phyloP scores from a whole-genome alignment of 2,888 invertebrate species.

The Stenodera caucasica region DNA sequence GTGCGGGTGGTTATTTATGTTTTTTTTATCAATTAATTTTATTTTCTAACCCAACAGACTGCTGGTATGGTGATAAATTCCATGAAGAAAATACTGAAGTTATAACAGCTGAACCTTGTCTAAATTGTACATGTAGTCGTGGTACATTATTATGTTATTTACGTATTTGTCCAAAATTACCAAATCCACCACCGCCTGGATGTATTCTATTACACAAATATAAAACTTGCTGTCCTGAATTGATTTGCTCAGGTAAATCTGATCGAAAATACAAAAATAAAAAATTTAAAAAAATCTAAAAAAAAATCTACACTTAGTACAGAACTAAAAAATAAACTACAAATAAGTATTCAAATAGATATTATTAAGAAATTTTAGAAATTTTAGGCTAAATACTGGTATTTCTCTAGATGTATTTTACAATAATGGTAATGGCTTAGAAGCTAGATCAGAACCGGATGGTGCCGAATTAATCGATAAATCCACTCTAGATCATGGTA shows the following conservation, averaged over 20 bases:
- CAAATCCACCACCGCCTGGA: slow-evolving; percentile 72
- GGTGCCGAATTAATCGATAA: slow-evolving; percentile 29
- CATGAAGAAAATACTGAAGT: slow-evolving; percentile 69
- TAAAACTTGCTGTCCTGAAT: slow-evolving; percentile 74
- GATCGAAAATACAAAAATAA: not conserved
- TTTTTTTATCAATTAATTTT: too few relatives aligned
- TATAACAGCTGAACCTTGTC: slow-evolving; percentile 72
- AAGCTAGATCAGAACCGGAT: slow-evolving; percentile 47
- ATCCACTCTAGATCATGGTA: slow-evolving; percentile 11
- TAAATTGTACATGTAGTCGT: slow-evolving; percentile 73
- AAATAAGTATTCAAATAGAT: not conserved
- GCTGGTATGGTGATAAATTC: slow-evolving; percentile 72
- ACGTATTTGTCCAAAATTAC: slow-evolving; percentile 73
- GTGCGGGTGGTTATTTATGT: not conserved
- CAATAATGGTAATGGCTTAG: slow-evolving; percentile 44
- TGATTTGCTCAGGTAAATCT: slow-evolving; percentile 69
- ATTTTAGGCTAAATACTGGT: slow-evolving; percentile 8
- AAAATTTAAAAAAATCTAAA: too few relatives aligned
- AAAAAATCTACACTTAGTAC: too few relatives aligned
- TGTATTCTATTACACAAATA: slow-evolving; percentile 72
- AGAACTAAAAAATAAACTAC: too few relatives aligned
- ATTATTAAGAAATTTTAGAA: slow-evolving; percentile 9
- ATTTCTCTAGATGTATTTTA: slow-evolving; percentile 9
- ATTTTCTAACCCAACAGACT: slow-evolving; percentile 58
- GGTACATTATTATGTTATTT: slow-evolving; percentile 76